phyloP scores from a whole-genome alignment of 1,140 invertebrate genomes.

The Steinernema khuongi region DNA sequence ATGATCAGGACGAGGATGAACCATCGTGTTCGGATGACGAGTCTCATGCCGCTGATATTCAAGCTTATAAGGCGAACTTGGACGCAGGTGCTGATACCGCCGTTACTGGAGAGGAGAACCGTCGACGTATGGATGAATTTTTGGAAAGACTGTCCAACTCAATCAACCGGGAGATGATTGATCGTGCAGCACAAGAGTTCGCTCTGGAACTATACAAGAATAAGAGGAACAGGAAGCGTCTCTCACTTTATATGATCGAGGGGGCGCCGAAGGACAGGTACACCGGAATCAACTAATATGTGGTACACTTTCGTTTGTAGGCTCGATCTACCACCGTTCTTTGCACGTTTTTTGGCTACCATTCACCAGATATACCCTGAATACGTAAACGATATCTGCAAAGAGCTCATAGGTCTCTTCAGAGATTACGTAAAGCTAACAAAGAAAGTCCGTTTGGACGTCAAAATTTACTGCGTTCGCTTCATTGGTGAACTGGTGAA shows the following conservation, averaged over 20 bases:
- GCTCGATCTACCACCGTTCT: conserved; percentile 35
- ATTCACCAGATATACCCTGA: conserved; percentile 35
- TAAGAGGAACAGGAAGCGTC: conserved; percentile 14
- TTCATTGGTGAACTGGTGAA: conserved; percentile 32
- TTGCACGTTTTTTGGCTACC: conserved; percentile 33
- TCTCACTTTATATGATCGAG: background rate
- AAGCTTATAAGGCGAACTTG: background rate
- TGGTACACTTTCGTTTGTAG: conserved; percentile 23
- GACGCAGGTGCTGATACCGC: background rate
- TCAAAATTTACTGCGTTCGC: background rate
- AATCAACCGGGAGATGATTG: conserved; percentile 33
- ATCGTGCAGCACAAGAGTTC: conserved; percentile 31
- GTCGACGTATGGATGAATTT: background rate
- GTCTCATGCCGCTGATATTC: background rate
- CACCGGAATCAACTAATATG: background rate
- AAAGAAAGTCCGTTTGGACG: conserved; percentile 18
- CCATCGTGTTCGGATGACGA: background rate
- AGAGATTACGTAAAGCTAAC: background rate
- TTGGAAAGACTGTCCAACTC: conserved; percentile 24
- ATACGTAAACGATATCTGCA: conserved; percentile 26
- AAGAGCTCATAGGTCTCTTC: conserved; percentile 17
- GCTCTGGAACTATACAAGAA: conserved; percentile 34
- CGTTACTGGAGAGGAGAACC: background rate
- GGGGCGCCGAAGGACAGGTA: conserved; percentile 1
- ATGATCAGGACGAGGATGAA: conserved; percentile 11